Percentiles rank a stretch among this genome's conserved stretches.
Conservation (phyloP, 2,888 invertebrate genomes). For the Ichneumoninae sp. region DNA sequence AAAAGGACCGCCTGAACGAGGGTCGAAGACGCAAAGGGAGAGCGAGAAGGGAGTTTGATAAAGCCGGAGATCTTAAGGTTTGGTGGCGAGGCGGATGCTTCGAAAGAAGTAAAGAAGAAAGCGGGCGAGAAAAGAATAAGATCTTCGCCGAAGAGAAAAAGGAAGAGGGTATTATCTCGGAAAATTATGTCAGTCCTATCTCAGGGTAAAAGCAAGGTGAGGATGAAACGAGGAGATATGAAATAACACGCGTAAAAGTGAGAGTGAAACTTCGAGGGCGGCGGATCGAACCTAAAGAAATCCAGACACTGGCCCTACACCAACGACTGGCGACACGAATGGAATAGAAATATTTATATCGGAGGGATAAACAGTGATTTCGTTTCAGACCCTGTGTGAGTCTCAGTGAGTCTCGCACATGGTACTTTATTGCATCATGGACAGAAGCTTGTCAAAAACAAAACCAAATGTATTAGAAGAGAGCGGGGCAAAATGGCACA, state of each 20-base stretch:
- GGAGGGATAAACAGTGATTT: constrained; percentile 73
- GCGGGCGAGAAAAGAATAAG: constrained; percentile 44
- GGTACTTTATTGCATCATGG: too few relatives aligned
- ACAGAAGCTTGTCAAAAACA: background rate
- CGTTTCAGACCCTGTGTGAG: constrained; percentile 17
- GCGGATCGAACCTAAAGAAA: constrained; percentile 36
- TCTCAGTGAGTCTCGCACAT: too few relatives aligned
- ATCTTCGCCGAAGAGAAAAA: constrained; percentile 59
- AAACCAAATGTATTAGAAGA: background rate
- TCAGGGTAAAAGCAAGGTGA: constrained; percentile 77
- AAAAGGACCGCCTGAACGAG: constrained; percentile 64
- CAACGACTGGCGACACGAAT: constrained; percentile 48
- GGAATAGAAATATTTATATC: constrained; percentile 75
- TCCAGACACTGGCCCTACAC: background rate
- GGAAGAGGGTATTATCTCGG: constrained; percentile 76
- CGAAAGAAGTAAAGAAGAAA: constrained; percentile 51
- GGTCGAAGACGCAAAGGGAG: constrained; percentile 37
- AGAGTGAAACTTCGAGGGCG: constrained; percentile 74
- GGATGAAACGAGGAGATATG: constrained; percentile 76
- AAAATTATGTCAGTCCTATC: constrained; percentile 82
- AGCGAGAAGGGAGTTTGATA: constrained; percentile 31
- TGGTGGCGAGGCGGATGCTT: constrained; percentile 34
- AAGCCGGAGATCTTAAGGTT: constrained; percentile 52
- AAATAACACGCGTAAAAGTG: constrained; percentile 77
- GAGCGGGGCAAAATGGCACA: too few relatives aligned